A percentile compares a stretch with the other conserved stretches of the same genome.
Conservation (phyloP, 2,113 vertebrate species). For the Oncorhynchus mykiss region DNA sequence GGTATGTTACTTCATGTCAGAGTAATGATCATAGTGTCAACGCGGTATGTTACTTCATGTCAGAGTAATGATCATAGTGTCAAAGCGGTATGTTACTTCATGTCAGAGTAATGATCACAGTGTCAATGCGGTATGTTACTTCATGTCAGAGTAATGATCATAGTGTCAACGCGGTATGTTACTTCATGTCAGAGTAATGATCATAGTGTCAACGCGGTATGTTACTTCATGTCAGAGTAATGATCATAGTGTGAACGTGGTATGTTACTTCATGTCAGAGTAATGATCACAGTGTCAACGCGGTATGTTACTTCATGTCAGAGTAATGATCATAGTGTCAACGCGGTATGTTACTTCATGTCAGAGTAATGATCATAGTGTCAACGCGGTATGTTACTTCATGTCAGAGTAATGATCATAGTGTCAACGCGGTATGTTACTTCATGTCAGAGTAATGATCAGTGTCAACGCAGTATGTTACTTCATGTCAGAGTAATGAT, state of each 20-base stretch:
- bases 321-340: too few relatives aligned
- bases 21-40: constrained; percentile 8
- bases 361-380: too few relatives aligned
- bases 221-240: constrained; percentile 25
- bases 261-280: too few relatives aligned
- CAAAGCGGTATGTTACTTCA: constrained; percentile 34
- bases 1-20: constrained; percentile 27
- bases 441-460: too few relatives aligned
- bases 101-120: constrained; percentile 44
- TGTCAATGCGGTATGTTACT: constrained; percentile 33
- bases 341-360: too few relatives aligned
- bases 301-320: too few relatives aligned
- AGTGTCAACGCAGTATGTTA: too few relatives aligned
- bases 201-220: constrained; percentile 25
- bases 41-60: constrained; percentile 33
- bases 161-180: constrained; percentile 30
- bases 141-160: constrained; percentile 12
- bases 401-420: too few relatives aligned
- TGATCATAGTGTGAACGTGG: background rate
- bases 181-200: constrained; percentile 18
- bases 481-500: too few relatives aligned
- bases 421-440: too few relatives aligned
- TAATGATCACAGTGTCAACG: too few relatives aligned
- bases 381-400: too few relatives aligned
- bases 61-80: background rate